phyloP scores from a whole-genome alignment of 2,113 vertebrate species.

The Plestiodon gilberti region DNA sequence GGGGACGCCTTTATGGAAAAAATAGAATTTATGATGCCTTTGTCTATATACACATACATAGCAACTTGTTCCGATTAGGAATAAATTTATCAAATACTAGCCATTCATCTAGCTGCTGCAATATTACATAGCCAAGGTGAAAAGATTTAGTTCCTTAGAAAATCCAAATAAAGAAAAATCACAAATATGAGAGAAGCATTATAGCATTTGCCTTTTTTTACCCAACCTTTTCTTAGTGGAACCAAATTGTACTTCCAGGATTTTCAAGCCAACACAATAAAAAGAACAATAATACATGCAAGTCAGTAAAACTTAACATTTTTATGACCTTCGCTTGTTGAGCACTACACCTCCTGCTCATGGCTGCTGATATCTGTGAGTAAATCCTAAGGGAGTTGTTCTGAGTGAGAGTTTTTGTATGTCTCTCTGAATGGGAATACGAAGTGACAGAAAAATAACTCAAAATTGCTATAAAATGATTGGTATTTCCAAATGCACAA shows the following conservation, averaged over 20 bases:
- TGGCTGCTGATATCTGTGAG: constrained; percentile 66
- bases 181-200: not conserved
- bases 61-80: not conserved
- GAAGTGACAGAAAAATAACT: constrained; percentile 88
- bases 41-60: not conserved
- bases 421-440: constrained; percentile 77
- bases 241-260: constrained; percentile 40
- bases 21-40: not conserved
- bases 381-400: constrained; percentile 74
- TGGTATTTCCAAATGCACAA: constrained; percentile 79
- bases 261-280: constrained; percentile 56
- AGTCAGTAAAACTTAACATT: constrained; percentile 71
- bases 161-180: not conserved
- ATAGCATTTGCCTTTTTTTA: not conserved
- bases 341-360: constrained; percentile 54
- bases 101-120: not conserved
- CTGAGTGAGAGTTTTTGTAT: constrained; percentile 77
- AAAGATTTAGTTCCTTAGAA: constrained; percentile 2
- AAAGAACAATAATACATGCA: constrained; percentile 55
- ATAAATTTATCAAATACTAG: constrained; percentile 1
- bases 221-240: not conserved
- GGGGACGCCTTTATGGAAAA: not conserved
- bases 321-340: constrained; percentile 68
- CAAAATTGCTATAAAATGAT: constrained; percentile 84
- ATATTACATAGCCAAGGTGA: not conserved